These are phyloP conservation scores for Gonatopus flavifemur DNA, from an alignment of 1,140 invertebrate species.

Conservation along the genomic window DNA sequence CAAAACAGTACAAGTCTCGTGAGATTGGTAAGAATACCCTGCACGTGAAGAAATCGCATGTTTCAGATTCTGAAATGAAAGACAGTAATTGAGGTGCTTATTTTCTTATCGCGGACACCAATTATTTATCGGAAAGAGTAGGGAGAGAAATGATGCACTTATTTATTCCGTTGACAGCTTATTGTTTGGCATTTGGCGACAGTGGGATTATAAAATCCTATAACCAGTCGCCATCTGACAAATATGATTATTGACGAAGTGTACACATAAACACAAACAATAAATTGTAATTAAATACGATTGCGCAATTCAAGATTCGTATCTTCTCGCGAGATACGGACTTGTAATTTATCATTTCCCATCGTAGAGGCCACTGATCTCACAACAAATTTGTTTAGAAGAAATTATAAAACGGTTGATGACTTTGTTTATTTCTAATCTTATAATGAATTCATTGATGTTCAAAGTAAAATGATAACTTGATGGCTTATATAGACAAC, in stretches of 20 bases:
- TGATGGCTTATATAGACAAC: too few species aligned
- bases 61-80: conserved; percentile 5
- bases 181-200: conserved; percentile 39
- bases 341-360: too few species aligned
- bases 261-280: conserved; percentile 36
- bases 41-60: too few species aligned
- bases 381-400: too few species aligned
- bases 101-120: conserved; percentile 20
- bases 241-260: conserved; percentile 21
- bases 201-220: conserved; percentile 25
- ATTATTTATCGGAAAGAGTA: conserved; percentile 19
- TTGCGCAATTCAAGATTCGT: conserved; percentile 20
- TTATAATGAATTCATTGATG: too few species aligned
- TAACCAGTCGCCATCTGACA: conserved; percentile 29
- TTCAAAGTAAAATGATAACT: too few species aligned
- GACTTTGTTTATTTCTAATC: too few species aligned
- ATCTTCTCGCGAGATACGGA: too few species aligned
- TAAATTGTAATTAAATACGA: conserved; percentile 29
- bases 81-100: neutral
- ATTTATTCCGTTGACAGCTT: conserved; percentile 27
- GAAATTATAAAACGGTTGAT: too few species aligned
- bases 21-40: too few species aligned
- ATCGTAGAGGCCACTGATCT: too few species aligned
- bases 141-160: too few species aligned
- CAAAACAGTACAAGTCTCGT: neutral